These are phyloP conservation scores for Ovibos moschatus DNA, from an alignment of 2,113 vertebrate species.

Conservation along the genomic window DNA sequence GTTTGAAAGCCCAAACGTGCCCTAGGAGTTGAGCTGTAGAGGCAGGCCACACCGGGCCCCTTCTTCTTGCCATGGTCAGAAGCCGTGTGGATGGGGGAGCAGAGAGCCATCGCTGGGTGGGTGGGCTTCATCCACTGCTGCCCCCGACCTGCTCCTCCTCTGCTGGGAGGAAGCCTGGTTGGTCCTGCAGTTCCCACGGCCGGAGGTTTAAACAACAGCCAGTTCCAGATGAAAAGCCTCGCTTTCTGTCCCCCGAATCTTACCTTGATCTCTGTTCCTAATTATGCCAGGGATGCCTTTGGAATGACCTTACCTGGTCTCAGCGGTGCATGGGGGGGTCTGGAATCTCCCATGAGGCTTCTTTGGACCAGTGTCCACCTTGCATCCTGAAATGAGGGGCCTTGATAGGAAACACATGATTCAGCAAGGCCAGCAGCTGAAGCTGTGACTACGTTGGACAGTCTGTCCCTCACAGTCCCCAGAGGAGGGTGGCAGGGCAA, in stretches of 20 bases:
- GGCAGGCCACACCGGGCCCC: not conserved
- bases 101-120: not conserved
- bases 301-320: not conserved
- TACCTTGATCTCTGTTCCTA: not conserved
- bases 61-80: not conserved
- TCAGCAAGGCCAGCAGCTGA: not conserved
- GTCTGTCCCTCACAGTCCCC: not conserved
- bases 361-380: not conserved
- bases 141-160: accelerated
- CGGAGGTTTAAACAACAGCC: not conserved
- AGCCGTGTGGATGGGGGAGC: not conserved
- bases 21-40: not conserved
- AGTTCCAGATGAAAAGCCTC: not conserved
- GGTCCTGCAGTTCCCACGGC: not conserved
- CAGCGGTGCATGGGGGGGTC: not conserved
- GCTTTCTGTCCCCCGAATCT: not conserved
- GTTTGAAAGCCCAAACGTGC: not conserved
- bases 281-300: not conserved
- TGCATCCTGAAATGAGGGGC: not conserved
- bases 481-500: too few relatives aligned
- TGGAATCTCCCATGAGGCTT: not conserved
- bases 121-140: not conserved
- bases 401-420: accelerated
- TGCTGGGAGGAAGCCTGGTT: not conserved
- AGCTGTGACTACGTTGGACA: accelerated